These are phyloP conservation scores for Hirtodrosophila histrioides DNA, from an alignment of 2,888 invertebrate species.

Conservation along the genomic window DNA sequence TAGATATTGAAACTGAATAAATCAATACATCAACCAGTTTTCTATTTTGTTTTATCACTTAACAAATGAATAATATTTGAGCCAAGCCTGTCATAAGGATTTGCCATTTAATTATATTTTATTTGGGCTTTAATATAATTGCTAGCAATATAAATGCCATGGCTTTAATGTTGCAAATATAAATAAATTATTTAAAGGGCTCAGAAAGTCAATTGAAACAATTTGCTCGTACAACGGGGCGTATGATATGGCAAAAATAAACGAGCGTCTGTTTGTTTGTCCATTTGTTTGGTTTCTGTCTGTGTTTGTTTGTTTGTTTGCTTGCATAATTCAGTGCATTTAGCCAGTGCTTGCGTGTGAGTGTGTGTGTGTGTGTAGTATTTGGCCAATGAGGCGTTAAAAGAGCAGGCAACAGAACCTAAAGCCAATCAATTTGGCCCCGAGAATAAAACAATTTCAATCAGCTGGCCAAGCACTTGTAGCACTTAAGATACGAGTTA, in stretches of 20 bases:
- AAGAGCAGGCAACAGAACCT: conserved; percentile 24
- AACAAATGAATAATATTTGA: too few species aligned
- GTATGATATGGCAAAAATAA: conserved; percentile 27
- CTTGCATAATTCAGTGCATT: conserved; percentile 61
- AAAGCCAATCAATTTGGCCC: conserved; percentile 47
- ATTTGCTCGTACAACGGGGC: conserved; percentile 26
- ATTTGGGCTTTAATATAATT: neutral
- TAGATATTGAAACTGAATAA: too few species aligned
- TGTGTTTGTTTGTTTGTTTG: conserved; percentile 34
- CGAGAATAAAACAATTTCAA: conserved; percentile 44
- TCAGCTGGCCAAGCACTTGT: conserved; percentile 62
- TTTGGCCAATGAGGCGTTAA: conserved; percentile 39
- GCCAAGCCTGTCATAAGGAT: too few species aligned
- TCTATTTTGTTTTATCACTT: too few species aligned
- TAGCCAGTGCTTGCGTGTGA: conserved; percentile 5
- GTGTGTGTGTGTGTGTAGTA: too few species aligned
- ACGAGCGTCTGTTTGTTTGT: conserved; percentile 13
- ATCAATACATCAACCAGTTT: neutral
- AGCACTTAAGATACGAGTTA: conserved; percentile 46
- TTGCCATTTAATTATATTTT: neutral
- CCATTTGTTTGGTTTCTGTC: conserved; percentile 21
- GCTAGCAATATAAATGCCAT: conserved; percentile 5
- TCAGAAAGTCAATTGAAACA: conserved; percentile 24
- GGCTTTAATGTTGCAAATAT: neutral
- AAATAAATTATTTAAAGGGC: conserved; percentile 28